Base-by-base conservation (phyloP, 2,113 vertebrate species). In the Dolichallabes microphthalmus region DNA sequence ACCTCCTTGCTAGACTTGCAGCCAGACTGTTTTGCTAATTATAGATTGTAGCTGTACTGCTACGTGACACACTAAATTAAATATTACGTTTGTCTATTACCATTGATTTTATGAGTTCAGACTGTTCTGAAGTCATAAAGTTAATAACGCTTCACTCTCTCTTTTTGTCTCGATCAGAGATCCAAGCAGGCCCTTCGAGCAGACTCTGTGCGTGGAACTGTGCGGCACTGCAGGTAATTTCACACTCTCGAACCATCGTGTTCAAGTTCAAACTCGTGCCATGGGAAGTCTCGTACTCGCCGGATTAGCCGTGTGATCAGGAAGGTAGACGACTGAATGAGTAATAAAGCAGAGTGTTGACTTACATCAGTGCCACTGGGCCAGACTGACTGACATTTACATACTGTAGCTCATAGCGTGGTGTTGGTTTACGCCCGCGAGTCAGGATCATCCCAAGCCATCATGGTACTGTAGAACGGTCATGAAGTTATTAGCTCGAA, bases 161-260 rank as follows among this genome's bases (percentile, higher is more conserved):
- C 76, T 83, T 83, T 91, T 83, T 91, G 32, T 84, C 50, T 53
- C 80, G 78, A 63, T 52, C 92, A 94, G 94, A 91, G 94, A 94
- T 86, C 85, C 90, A 92, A 96, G 93, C 93, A 96, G 96, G 91
- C 94, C 92, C 87, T 99, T 97, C 63, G 98, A 98, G 93, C 96
- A 96, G 86, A 94, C 95, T 80, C 93, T 99, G 90, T 94, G 95
- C 0, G 96, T 99, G 93, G 98, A 99, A 88, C 94, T 99, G 80
- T 98, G 97, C 85, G 98, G 98, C 90, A 99, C 98, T 0, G 98
- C 98, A 96, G 98, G 98, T 99, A 95, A 93, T 92, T 57, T 87
- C 71, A 60, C 52, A 17, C 84, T 76, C 74, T 80, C 50, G 79
- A 78, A 58, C 81, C n/a, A 22, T 27, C 45, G 13, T 39, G 76